Conservation (phyloP, 2,888 invertebrate species). For the Drosophila vallismaia region DNA sequence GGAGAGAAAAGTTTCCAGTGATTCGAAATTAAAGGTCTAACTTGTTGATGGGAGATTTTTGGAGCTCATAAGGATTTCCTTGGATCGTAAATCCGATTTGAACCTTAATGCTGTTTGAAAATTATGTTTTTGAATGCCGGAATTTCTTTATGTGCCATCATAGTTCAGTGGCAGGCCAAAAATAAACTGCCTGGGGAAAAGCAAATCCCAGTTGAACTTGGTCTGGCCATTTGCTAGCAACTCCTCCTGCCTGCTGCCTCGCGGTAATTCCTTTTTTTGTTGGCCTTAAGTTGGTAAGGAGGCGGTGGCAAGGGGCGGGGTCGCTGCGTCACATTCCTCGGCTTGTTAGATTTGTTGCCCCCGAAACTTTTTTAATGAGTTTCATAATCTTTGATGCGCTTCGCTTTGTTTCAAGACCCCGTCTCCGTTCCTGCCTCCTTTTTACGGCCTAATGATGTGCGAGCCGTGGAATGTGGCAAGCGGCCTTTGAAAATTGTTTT, state of each 20-base stretch:
- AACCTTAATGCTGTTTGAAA: no score
- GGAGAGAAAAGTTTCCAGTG: not conserved
- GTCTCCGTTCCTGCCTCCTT: not conserved
- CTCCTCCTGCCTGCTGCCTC: not conserved
- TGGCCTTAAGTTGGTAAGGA: constrained; percentile 13
- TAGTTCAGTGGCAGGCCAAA: constrained; percentile 10
- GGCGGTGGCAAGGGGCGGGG: constrained; percentile 14
- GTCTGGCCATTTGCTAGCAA: constrained; percentile 17
- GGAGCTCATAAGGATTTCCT: no score
- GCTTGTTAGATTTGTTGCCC: constrained; percentile 53
- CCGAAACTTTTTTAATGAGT: constrained; percentile 76
- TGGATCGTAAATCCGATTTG: no score
- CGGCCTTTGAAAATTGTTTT: constrained; percentile 38
- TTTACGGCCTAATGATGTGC: constrained; percentile 45
- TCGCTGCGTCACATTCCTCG: constrained; percentile 36
- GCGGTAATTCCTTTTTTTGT: not conserved
- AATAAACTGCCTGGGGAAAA: constrained; percentile 29
- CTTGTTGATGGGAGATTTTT: not conserved
- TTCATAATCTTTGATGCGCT: constrained; percentile 71
- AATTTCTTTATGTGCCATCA: not conserved
- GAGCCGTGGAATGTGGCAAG: constrained; percentile 38
- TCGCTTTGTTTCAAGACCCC: constrained; percentile 40
- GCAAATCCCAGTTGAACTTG: constrained; percentile 28
- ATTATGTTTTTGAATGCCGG: not conserved
- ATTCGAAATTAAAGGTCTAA: not conserved